Conservation (phyloP, 2,888 invertebrate species). For the Branchipolynoe longqiensis region DNA sequence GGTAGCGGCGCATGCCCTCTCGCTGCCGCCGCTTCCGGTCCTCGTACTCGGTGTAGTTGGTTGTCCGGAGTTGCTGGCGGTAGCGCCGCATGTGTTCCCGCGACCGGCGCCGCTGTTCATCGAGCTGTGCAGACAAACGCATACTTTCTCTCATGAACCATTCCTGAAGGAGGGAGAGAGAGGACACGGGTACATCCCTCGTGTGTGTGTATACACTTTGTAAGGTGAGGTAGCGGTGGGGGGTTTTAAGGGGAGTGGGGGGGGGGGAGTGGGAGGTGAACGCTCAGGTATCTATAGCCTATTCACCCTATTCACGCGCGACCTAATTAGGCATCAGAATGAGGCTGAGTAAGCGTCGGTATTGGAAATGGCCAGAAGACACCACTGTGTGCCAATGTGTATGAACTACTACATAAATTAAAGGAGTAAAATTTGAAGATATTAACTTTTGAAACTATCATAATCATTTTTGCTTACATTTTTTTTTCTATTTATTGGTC, state of each 20-base stretch:
- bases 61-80: conserved; percentile 33
- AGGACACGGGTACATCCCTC: conserved; percentile 39
- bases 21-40: conserved; percentile 37
- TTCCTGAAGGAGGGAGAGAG: conserved; percentile 44
- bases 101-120: conserved; percentile 35
- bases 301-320: too few relatives aligned
- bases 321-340: too few relatives aligned
- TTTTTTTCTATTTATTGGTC: too few relatives aligned
- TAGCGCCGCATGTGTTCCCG: conserved; percentile 48
- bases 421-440: too few relatives aligned
- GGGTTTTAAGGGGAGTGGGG: not conserved
- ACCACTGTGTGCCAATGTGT: too few relatives aligned
- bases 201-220: not conserved
- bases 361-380: too few relatives aligned
- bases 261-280: not conserved
- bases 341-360: too few relatives aligned
- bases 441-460: too few relatives aligned
- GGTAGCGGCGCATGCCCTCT: conserved; percentile 38
- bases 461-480: too few relatives aligned
- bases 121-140: conserved; percentile 54
- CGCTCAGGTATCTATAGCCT: too few relatives aligned
- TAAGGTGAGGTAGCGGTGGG: not conserved
- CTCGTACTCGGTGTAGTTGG: conserved; percentile 44
- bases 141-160: conserved; percentile 56
- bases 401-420: too few relatives aligned